These are phyloP conservation scores for Margaritifera margaritifera DNA, from an alignment of 2,888 invertebrate genomes.

Conservation along the genomic window DNA sequence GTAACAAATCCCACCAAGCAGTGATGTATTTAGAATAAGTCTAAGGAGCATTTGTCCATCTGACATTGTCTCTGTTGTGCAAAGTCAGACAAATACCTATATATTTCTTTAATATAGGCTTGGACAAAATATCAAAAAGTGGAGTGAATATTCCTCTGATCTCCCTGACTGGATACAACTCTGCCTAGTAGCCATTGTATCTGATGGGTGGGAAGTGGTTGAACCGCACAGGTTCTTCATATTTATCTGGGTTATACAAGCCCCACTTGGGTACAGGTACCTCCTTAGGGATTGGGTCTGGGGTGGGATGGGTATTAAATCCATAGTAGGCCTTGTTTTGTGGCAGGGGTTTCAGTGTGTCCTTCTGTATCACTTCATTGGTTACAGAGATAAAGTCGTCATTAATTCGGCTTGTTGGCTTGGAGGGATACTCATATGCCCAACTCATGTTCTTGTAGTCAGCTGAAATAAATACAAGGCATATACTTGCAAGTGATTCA, in stretches of 20 bases:
- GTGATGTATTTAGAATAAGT: too few relatives aligned
- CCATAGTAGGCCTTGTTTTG: constrained; percentile 62
- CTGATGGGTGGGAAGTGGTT: constrained; percentile 75
- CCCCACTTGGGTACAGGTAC: constrained; percentile 69
- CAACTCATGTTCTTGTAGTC: constrained; percentile 66
- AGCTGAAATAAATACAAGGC: constrained; percentile 37
- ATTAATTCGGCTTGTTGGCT: constrained; percentile 59
- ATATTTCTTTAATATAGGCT: too few relatives aligned
- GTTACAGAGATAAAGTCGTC: constrained; percentile 60
- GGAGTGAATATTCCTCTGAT: too few relatives aligned
- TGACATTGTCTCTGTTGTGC: too few relatives aligned
- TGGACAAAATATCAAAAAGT: too few relatives aligned
- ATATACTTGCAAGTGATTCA: background rate
- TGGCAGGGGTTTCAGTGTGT: constrained; percentile 56
- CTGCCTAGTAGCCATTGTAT: constrained; percentile 52
- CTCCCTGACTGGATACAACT: too few relatives aligned
- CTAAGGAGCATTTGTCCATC: too few relatives aligned
- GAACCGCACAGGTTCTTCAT: constrained; percentile 64
- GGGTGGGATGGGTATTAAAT: constrained; percentile 49
- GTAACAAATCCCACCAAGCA: too few relatives aligned
- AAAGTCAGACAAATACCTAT: too few relatives aligned
- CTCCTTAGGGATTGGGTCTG: constrained; percentile 60
- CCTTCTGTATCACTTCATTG: constrained; percentile 63
- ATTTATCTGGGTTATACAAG: constrained; percentile 65
- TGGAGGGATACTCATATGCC: constrained; percentile 64